Evolutionary conservation across 2,113 vertebrate genomes (phyloP).

Genomic region (Ramphastos sulfuratus): DNA sequence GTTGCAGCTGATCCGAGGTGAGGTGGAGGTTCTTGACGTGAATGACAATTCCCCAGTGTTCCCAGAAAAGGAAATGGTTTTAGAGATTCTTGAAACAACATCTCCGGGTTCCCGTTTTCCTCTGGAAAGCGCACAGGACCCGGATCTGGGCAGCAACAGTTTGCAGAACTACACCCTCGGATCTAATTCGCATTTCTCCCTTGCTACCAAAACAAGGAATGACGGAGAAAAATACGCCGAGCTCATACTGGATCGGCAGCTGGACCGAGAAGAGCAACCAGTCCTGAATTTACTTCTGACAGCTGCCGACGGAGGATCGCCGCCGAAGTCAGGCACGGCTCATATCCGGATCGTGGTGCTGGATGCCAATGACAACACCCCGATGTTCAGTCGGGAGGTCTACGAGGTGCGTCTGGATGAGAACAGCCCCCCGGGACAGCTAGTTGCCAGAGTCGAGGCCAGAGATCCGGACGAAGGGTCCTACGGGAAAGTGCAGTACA

Average conservation of each 20-base stretch:
- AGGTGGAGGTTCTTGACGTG: too few species aligned
- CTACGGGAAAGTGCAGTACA: slow-evolving; percentile 37
- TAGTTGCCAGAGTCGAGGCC: slow-evolving; percentile 24
- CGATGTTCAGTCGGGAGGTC: neutral
- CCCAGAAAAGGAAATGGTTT: slow-evolving; percentile 47
- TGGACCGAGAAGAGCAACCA: slow-evolving; percentile 54
- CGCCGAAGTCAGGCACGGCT: slow-evolving; percentile 27
- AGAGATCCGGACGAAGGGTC: slow-evolving; percentile 53
- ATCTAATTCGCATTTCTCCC: slow-evolving; percentile 58
- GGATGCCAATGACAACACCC: slow-evolving; percentile 69
- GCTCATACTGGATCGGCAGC: slow-evolving; percentile 33
- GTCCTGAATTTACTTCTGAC: slow-evolving; percentile 53
- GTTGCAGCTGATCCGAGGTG: too few species aligned
- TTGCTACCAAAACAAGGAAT: neutral
- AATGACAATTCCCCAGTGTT: slow-evolving; percentile 82
- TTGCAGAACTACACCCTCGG: slow-evolving; percentile 65
- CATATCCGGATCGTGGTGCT: slow-evolving; percentile 25
- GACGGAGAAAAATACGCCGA: neutral
- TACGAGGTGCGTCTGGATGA: slow-evolving; percentile 67
- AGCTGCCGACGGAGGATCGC: slow-evolving; percentile 23
- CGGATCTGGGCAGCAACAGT: slow-evolving; percentile 38
- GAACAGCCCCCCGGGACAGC: slow-evolving; percentile 15
- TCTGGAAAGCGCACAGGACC: slow-evolving; percentile 41
- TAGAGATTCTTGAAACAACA: slow-evolving; percentile 50
- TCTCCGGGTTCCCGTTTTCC: slow-evolving; percentile 38